Conservation (phyloP, 2,113 vertebrate species). For the Carassius carassius region DNA sequence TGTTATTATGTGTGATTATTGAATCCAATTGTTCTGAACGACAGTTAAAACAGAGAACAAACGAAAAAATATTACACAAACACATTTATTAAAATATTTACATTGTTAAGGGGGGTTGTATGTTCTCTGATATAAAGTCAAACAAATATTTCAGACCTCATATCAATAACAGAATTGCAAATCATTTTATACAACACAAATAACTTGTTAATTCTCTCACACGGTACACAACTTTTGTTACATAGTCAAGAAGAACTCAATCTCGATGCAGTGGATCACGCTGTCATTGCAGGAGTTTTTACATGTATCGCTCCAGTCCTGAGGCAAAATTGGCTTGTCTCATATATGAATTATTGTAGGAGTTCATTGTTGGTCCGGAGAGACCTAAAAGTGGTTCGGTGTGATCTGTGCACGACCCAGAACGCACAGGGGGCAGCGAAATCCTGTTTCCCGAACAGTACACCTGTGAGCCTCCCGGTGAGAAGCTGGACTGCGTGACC, state of each 20-base stretch:
- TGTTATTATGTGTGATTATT: neutral
- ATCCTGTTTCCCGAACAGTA: constrained; percentile 81
- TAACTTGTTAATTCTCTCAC: neutral
- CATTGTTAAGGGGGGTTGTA: neutral
- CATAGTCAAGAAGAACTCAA: neutral
- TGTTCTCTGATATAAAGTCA: neutral
- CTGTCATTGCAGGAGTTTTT: constrained; percentile 43
- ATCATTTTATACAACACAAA: neutral
- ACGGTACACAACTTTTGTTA: neutral
- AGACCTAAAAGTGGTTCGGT: constrained; percentile 85
- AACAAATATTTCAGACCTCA: neutral
- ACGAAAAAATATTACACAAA: neutral
- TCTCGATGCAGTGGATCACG: neutral
- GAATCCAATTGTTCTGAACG: neutral
- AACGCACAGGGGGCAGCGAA: constrained; percentile 74
- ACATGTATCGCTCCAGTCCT: constrained; percentile 91
- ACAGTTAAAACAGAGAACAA: neutral
- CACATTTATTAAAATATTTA: constrained; percentile 16
- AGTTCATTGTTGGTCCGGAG: constrained; percentile 73
- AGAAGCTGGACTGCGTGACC: constrained; percentile 79
- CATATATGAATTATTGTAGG: constrained; percentile 84
- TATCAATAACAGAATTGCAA: neutral
- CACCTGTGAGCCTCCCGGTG: constrained; percentile 79
- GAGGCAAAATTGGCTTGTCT: constrained; percentile 83
- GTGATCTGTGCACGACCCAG: constrained; percentile 80